Evolutionary conservation across 2,797 vertebrate species (phyloP), one percentile per base, ranked within the genome.

Genomic region (Yasuhikotakia modesta): DNA sequence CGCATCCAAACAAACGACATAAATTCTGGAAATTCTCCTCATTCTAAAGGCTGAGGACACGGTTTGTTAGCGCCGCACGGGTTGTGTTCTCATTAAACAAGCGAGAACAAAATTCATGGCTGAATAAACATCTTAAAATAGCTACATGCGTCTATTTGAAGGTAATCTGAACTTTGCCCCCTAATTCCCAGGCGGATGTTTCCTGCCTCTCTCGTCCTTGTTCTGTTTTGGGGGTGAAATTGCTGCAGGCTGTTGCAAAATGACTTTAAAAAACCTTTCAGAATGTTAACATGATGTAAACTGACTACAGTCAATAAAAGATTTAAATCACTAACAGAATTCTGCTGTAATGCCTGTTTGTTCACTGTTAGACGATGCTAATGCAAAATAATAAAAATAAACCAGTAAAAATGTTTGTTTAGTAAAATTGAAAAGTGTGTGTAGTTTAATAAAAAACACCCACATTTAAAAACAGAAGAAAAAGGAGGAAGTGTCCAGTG

Each of bases 31-130:
- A 76, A n/a, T 17, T 61, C 8, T 32, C 16, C 17, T n/a, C n/a
- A 6, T 17, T 52, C 60, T 50, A 24, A 27, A 5, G 22, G 27
- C 27, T 50, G 27, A 69, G 65, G 65, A 10, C 65, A 50, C 65
- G 22, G 65, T 52, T 70, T 60, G 64, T 4, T 21, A 39, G 66
- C 76, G 30, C 21, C 8, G 2, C 24, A 58, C 68, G 7, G 58
- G 22, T 76, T 68, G 68, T 43, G 75, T n/a, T 19, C 5, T 27
- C 58, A 11, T 64, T 55, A 79, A 77, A 82, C 73, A 70, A 53
- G 19, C 35, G n/a, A 39, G 22, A 48, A 30, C 22, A 68, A 71
- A 65, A 78, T 50, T 8, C n/a, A 58, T 2, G 3, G 35, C 14
- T 39, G 67, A 45, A 58, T 61, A 69, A 68, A 69, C 68, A 77